Base-by-base conservation (phyloP, 2,888 invertebrate species). In the Parelbella ahira region DNA sequence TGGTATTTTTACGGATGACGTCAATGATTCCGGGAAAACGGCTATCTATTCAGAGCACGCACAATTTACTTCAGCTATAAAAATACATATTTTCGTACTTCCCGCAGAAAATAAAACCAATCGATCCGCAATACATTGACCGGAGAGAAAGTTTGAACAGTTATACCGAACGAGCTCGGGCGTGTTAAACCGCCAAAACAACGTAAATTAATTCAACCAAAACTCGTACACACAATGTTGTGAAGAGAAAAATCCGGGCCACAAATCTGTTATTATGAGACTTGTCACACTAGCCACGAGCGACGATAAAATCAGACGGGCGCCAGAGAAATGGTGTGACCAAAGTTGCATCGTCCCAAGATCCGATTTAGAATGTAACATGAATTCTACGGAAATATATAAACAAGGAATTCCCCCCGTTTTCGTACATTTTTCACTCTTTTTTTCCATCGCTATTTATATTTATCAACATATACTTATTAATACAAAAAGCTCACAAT, bases 161-260 rank as follows among this genome's bases (percentile, higher is more conserved):
- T 32, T 39, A 20, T 30, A 10, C 13, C 8, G 18, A 30, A 13
- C 39, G 12, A 39, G 32, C 32, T 39, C 39, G 15, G 18, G 29
- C 32, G 18, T 39, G 39, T 32, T 39, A 39, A 30, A 32, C 30
- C 30, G 12, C 32, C 24, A 39, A 39, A 39, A 39, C 39, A 39
- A 39, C 39, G 32, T 39, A 39, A 39, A 39, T 39, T 39, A 39
- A 32, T 24, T 32, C 9, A 23, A 38, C 29, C 19, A 39, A n/a
- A n/a, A 32, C 39, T 39, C 29, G 30, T 19, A 32, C 24, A 30
- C 7, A 24, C 15, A 29, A 30, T 38, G 38, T 38, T 38, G 12
- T 29, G 21, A 37, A 28, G 28, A 36, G 41, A 49, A 49, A 46
- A 46, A 45, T 46, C 36, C 37, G 37, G 37, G 42, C 30, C 37